phyloP scores from a whole-genome alignment of 2,797 vertebrate species.

The Dryobates pubescens region DNA sequence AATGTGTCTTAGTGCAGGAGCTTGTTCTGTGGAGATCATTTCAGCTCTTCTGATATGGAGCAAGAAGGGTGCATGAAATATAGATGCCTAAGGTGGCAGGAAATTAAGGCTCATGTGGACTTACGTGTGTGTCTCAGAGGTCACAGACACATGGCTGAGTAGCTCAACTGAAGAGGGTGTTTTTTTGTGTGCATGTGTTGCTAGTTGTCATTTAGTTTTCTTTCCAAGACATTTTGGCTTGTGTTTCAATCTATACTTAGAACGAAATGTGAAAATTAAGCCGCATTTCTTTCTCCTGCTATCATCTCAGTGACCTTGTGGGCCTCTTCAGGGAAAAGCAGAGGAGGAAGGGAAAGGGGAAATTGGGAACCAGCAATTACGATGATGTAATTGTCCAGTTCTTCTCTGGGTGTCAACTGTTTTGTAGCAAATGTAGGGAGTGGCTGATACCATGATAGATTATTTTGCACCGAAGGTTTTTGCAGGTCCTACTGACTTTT shows the following conservation, averaged over 20 bases:
- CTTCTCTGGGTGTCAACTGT: neutral
- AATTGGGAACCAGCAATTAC: neutral
- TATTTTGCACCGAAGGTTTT: neutral
- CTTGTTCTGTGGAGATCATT: neutral
- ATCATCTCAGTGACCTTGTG: neutral
- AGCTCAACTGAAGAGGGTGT: neutral
- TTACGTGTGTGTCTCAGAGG: neutral
- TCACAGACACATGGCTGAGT: neutral
- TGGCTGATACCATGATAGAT: neutral
- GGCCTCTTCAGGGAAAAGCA: neutral
- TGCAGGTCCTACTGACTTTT: neutral
- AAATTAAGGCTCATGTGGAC: neutral
- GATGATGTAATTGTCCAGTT: neutral
- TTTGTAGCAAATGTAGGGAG: neutral
- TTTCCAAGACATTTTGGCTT: neutral
- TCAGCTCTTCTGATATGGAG: neutral
- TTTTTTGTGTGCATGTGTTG: fast-evolving
- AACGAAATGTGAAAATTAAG: neutral
- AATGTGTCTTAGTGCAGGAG: neutral
- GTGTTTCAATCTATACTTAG: fast-evolving
- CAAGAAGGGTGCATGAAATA: neutral
- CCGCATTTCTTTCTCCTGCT: neutral
- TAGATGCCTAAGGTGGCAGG: neutral
- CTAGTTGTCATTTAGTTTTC: neutral
- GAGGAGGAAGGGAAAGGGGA: neutral